Conservation (phyloP, 2,113 vertebrate species). For the Caranx ignobilis region DNA sequence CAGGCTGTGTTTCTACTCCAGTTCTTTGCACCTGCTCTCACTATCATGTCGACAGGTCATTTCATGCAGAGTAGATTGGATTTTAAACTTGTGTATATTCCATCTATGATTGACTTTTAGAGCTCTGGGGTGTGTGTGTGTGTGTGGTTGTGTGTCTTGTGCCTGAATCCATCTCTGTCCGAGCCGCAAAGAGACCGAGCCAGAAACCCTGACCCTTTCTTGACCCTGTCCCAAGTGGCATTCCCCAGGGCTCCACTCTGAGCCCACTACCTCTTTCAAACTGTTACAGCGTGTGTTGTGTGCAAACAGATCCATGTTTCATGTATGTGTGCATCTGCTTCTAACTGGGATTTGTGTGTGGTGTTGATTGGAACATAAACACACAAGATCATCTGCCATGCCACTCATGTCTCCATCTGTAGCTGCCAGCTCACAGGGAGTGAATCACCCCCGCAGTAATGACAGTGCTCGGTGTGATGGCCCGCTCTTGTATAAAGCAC, state of each 20-base stretch:
- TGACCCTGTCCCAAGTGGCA: too few species aligned
- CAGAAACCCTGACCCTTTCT: too few species aligned
- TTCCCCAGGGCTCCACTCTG: too few species aligned
- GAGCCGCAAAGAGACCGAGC: too few species aligned
- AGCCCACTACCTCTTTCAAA: too few species aligned
- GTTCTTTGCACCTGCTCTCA: conserved; percentile 7
- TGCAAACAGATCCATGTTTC: not conserved
- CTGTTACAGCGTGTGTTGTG: not conserved
- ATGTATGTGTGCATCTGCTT: not conserved
- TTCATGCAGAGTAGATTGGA: conserved; percentile 52
- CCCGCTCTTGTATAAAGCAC: conserved; percentile 12
- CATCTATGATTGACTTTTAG: conserved; percentile 45
- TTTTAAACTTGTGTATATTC: conserved; percentile 49
- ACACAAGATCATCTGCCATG: conserved; percentile 19
- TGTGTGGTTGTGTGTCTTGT: conserved; percentile 2
- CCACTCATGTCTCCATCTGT: conserved; percentile 6
- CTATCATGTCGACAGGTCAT: conserved; percentile 37
- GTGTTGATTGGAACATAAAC: not conserved
- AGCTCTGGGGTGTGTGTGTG: conserved; percentile 29
- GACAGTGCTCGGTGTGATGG: not conserved
- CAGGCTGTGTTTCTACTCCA: not conserved
- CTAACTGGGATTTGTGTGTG: not conserved
- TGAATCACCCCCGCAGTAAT: conserved; percentile 30
- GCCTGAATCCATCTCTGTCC: too few species aligned
- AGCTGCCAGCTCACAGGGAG: not conserved